Evolutionary conservation across 2,888 invertebrate genomes (phyloP).

Genomic region (Epinotia demarniana): DNA sequence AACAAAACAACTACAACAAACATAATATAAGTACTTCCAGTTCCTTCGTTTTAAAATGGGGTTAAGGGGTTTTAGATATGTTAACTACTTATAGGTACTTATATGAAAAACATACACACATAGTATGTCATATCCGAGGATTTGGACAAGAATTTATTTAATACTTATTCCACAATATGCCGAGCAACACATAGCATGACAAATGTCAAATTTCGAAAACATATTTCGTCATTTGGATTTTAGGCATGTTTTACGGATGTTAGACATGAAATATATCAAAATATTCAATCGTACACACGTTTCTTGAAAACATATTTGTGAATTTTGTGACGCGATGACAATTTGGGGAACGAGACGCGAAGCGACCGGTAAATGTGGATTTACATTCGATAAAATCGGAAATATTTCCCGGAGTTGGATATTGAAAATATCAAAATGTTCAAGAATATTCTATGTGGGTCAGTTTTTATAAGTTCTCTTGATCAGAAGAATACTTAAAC

Average conservation of each 20-base stretch:
- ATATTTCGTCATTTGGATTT: slow-evolving; percentile 1
- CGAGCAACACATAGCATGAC: neutral
- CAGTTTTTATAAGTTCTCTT: neutral
- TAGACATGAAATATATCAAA: slow-evolving; percentile 46
- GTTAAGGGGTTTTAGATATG: no score
- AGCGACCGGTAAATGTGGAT: slow-evolving; percentile 66
- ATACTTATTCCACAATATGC: no score
- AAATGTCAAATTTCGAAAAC: neutral
- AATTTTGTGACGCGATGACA: slow-evolving; percentile 61
- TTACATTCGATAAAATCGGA: slow-evolving; percentile 63
- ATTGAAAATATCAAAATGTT: slow-evolving; percentile 46
- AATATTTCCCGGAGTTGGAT: slow-evolving; percentile 52
- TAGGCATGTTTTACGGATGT: slow-evolving; percentile 21
- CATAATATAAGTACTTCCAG: no score
- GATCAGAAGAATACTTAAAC: neutral
- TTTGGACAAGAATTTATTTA: no score
- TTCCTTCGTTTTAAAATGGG: no score
- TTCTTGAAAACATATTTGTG: slow-evolving; percentile 60
- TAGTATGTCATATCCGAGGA: no score
- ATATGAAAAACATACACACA: no score
- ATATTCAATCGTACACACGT: slow-evolving; percentile 65
- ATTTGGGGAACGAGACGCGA: slow-evolving; percentile 60
- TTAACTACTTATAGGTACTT: no score
- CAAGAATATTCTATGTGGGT: neutral
- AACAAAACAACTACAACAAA: no score